Evolutionary conservation across 2,888 invertebrate genomes (phyloP).

Genomic region (Lamellibrachia satsuma): DNA sequence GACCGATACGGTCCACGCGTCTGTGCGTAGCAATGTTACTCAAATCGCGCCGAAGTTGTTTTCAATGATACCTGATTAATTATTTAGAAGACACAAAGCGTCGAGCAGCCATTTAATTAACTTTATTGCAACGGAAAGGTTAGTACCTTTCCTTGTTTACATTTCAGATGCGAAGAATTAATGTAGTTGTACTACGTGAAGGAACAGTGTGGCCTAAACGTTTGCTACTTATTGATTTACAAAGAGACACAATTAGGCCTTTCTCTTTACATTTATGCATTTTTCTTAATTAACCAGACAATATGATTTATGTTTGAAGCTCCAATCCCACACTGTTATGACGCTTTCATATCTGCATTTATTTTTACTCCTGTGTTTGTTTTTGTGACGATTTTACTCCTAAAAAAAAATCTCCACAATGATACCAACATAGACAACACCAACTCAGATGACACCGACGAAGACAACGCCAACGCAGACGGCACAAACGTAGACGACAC

Average conservation of each 20-base stretch:
- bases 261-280: too few species aligned
- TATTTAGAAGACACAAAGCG: neutral
- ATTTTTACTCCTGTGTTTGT: neutral
- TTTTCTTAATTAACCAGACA: too few species aligned
- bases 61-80: neutral
- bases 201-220: neutral
- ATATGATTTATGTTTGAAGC: neutral
- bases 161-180: neutral
- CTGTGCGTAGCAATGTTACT: neutral
- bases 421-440: too few species aligned
- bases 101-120: neutral
- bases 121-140: neutral
- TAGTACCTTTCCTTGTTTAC: neutral
- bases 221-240: neutral
- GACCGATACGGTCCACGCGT: neutral
- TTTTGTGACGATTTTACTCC: neutral
- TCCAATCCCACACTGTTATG: neutral
- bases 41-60: neutral
- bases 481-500: neutral
- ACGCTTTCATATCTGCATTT: neutral
- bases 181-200: neutral
- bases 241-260: neutral
- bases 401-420: too few species aligned
- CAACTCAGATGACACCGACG: neutral
- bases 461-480: neutral